phyloP scores from a whole-genome alignment of 2,113 vertebrate genomes.

The Hippoglossus stenolepis region DNA sequence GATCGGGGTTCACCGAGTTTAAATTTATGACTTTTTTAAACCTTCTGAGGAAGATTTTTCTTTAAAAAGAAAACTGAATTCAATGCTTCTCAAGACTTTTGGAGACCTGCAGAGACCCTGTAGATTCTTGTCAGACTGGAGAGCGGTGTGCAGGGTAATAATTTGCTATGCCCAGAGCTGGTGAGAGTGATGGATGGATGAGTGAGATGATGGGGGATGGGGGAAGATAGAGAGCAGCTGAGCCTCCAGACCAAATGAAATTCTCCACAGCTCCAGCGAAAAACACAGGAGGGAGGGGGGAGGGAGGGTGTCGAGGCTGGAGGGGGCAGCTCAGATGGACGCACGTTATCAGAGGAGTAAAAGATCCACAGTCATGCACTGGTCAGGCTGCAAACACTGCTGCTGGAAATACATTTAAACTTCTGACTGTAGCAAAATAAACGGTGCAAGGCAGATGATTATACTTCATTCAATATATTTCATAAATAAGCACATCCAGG shows the following conservation, averaged over 20 bases:
- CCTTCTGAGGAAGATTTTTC: background rate
- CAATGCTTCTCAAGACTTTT: constrained; percentile 13
- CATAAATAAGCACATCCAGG: background rate
- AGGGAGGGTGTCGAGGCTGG: constrained; percentile 45
- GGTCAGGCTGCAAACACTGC: background rate
- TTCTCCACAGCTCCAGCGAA: constrained; percentile 73
- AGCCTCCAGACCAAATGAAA: constrained; percentile 75
- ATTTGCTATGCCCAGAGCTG: constrained; percentile 65
- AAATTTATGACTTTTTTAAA: background rate
- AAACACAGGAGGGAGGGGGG: constrained; percentile 46
- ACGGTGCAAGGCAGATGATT: background rate
- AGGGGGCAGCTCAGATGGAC: constrained; percentile 32
- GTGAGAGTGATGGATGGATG: constrained; percentile 59
- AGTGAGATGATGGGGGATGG: constrained; percentile 57
- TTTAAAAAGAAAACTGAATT: background rate
- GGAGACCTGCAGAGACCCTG: constrained; percentile 13
- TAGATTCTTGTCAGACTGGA: constrained; percentile 52
- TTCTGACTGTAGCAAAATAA: background rate
- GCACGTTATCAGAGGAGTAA: constrained; percentile 7
- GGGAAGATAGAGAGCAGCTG: constrained; percentile 59
- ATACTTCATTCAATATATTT: background rate
- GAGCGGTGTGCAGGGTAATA: constrained; percentile 48
- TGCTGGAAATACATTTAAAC: background rate
- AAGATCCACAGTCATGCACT: constrained; percentile 15
- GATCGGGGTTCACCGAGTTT: background rate